Conservation (phyloP, 2,797 vertebrate genomes). For the Pagetopsis macropterus region DNA sequence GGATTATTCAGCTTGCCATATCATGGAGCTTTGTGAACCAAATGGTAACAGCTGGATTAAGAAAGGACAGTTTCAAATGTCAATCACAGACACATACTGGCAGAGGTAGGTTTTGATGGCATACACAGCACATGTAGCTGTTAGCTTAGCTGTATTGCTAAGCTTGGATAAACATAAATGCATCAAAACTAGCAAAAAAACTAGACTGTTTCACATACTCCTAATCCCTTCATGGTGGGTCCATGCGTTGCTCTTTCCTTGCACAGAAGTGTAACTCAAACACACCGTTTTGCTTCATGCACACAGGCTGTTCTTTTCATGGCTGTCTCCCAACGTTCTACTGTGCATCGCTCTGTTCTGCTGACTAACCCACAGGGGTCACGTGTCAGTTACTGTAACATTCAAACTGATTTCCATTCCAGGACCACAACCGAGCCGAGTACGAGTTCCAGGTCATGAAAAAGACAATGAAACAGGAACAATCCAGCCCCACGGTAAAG, state of each 20-base stretch:
- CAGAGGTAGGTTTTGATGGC: neutral
- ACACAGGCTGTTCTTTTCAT: neutral
- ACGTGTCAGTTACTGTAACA: neutral
- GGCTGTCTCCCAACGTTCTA: neutral
- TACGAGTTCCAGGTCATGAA: conserved; percentile 91
- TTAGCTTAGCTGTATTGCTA: neutral
- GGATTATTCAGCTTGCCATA: neutral
- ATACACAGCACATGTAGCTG: neutral
- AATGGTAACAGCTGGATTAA: neutral
- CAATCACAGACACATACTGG: neutral
- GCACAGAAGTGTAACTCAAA: neutral
- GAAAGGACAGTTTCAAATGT: neutral
- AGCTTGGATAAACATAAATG: neutral
- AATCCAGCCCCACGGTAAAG: conserved; percentile 83
- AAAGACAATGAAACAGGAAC: conserved; percentile 87
- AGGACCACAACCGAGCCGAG: conserved; percentile 94
- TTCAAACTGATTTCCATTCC: conserved; percentile 27
- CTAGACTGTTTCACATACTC: neutral
- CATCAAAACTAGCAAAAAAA: neutral
- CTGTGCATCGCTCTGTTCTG: neutral
- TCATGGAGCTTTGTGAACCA: neutral
- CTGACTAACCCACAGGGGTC: neutral
- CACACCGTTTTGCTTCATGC: neutral
- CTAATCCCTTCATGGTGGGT: conserved; percentile 17
- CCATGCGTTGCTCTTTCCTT: neutral